Percentiles rank a stretch among this genome's conserved stretches.
Conservation (phyloP, 2,113 vertebrate species). For the Arenaria interpres region DNA sequence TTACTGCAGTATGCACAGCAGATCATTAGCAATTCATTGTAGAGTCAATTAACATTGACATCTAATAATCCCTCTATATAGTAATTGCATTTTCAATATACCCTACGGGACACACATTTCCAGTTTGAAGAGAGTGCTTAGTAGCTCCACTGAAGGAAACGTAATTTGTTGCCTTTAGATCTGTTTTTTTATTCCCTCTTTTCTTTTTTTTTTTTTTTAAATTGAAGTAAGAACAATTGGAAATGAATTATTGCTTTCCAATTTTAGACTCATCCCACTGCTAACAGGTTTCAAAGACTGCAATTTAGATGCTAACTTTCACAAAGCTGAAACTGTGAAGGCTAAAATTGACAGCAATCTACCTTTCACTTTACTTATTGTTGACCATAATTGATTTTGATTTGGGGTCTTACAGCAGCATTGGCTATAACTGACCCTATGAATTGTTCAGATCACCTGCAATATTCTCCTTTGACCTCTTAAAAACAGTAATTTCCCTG, state of each 20-base stretch:
- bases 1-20: neutral
- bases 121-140: neutral
- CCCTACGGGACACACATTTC: neutral
- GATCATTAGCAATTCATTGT: neutral
- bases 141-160: neutral
- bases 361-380: neutral
- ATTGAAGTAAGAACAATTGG: neutral
- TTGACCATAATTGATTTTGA: neutral
- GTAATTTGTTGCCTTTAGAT: neutral
- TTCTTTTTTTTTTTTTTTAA: neutral
- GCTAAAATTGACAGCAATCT: constrained; percentile 6
- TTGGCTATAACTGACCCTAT: neutral
- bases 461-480: neutral
- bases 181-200: no score
- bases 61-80: neutral
- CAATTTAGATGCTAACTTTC: neutral
- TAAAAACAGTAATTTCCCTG: neutral
- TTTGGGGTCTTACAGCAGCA: neutral
- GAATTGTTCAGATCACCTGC: neutral
- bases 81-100: neutral
- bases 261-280: neutral
- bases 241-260: neutral
- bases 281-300: neutral
- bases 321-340: neutral
- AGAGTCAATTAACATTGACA: neutral